Conservation (phyloP, 2,888 invertebrate species). For the Thelaira solivaga region DNA sequence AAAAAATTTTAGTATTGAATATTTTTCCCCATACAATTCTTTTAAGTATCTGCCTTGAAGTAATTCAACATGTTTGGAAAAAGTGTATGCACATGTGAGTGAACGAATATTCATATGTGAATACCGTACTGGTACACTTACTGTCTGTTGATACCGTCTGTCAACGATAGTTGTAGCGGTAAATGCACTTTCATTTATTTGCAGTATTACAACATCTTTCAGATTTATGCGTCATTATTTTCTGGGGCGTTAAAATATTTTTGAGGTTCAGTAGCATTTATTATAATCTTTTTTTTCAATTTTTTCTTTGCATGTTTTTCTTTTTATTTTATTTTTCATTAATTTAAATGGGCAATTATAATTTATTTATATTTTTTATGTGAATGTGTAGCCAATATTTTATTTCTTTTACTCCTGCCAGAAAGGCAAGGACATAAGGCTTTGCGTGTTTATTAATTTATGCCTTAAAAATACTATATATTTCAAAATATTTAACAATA, state of each 20-base stretch:
- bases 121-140: background rate
- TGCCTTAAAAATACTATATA: too few relatives aligned
- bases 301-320: background rate
- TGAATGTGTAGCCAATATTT: too few relatives aligned
- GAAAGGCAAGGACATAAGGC: too few relatives aligned
- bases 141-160: background rate
- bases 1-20: too few relatives aligned
- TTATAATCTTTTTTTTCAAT: background rate
- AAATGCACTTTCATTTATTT: slow-evolving; percentile 57
- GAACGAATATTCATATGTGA: slow-evolving; percentile 21
- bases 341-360: background rate
- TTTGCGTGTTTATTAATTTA: too few relatives aligned
- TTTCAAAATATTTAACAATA: too few relatives aligned
- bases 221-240: slow-evolving; percentile 40
- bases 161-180: slow-evolving; percentile 39
- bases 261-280: slow-evolving; percentile 44
- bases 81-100: too few relatives aligned
- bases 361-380: slow-evolving; percentile 9
- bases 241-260: slow-evolving; percentile 42
- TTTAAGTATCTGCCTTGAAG: background rate
- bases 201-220: slow-evolving; percentile 44
- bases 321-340: background rate
- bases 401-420: too few relatives aligned
- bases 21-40: background rate
- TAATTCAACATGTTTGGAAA: slow-evolving; percentile 11